These are phyloP conservation scores for Ormyrus pomaceus DNA, from an alignment of 2,888 invertebrate species.

Conservation along the genomic window DNA sequence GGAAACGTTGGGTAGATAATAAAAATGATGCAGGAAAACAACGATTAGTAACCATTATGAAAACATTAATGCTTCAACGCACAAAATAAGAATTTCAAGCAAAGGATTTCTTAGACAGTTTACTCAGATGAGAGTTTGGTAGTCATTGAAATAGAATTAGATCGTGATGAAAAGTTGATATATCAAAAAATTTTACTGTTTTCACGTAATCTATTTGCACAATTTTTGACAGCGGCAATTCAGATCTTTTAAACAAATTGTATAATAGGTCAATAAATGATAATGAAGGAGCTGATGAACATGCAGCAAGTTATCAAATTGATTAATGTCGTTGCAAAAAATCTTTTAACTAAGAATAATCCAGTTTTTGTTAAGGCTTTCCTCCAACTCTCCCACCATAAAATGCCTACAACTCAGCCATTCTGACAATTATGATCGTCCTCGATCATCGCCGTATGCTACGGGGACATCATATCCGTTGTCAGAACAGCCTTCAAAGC, in stretches of 20 bases:
- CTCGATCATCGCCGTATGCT: no score
- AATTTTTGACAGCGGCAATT: conserved; percentile 81
- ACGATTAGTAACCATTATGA: conserved; percentile 90
- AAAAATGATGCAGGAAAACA: conserved; percentile 87
- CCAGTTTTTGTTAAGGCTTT: no score
- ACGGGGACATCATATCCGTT: no score
- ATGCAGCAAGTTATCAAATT: conserved; percentile 42
- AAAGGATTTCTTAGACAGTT: conserved; percentile 79
- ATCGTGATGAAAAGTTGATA: conserved; percentile 84
- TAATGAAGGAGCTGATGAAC: conserved; percentile 52
- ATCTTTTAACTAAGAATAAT: conserved; percentile 82
- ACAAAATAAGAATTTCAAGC: conserved; percentile 89
- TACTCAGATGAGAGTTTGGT: conserved; percentile 81
- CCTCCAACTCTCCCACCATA: no score
- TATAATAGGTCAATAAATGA: conserved; percentile 60
- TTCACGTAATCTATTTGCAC: conserved; percentile 85
- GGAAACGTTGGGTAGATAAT: conserved; percentile 94
- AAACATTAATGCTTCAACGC: conserved; percentile 89
- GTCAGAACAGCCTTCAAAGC: no score
- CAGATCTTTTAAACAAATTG: conserved; percentile 58
- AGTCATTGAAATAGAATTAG: conserved; percentile 80
- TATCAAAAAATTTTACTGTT: conserved; percentile 87
- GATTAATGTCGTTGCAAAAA: conserved; percentile 73
- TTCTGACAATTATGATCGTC: no score
- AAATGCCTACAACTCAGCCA: no score